Conservation (phyloP, 2,797 vertebrate species). For the Sternotherus odoratus region DNA sequence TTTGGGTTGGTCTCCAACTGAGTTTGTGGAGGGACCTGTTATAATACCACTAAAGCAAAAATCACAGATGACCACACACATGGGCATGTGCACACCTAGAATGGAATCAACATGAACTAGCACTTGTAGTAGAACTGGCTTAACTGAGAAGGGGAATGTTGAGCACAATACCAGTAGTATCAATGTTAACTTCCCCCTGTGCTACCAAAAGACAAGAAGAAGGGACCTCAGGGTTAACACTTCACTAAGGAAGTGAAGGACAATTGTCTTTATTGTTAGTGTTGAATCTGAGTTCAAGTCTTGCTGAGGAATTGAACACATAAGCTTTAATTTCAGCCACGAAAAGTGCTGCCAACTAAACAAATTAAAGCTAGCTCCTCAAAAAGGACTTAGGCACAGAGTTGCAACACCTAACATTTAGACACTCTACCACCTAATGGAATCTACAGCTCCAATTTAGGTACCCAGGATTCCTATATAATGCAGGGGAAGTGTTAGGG, state of each 20-base stretch:
- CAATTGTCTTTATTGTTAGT: background rate
- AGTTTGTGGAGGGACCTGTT: too few species aligned
- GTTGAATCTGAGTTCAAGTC: background rate
- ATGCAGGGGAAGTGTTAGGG: background rate
- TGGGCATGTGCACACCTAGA: background rate
- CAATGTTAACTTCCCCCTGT: background rate
- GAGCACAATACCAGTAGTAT: background rate
- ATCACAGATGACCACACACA: too few species aligned
- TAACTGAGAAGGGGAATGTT: background rate
- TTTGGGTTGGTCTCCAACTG: too few species aligned
- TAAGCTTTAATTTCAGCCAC: background rate
- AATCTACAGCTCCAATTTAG: background rate
- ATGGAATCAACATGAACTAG: background rate
- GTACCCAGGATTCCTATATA: background rate
- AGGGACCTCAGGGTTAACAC: background rate
- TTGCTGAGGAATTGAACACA: background rate
- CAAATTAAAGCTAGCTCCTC: background rate
- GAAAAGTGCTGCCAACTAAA: background rate
- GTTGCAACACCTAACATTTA: background rate
- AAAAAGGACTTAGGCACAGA: background rate
- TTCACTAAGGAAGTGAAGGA: background rate
- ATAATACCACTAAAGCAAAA: too few species aligned
- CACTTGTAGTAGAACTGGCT: fast-evolving
- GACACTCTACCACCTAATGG: background rate
- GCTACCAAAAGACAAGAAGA: background rate